These are phyloP conservation scores for Priocnemis perturbator DNA, from an alignment of 2,888 invertebrate genomes.

Conservation along the genomic window DNA sequence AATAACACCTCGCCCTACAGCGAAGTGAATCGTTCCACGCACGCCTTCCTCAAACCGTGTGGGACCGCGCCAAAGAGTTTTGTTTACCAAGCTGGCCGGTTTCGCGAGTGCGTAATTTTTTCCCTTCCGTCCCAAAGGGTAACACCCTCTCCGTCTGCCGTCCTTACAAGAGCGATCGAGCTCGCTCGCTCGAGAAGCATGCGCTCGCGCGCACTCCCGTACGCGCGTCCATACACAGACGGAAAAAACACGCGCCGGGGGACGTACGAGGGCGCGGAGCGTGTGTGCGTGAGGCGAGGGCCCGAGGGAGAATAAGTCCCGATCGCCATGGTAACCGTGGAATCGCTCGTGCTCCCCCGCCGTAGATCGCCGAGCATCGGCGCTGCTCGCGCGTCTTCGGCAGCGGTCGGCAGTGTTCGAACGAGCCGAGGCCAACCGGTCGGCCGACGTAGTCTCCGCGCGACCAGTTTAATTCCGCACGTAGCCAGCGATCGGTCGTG, in stretches of 20 bases:
- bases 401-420: constrained; percentile 55
- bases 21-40: too few species aligned
- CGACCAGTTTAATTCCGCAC: constrained; percentile 69
- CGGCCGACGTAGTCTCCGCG: constrained; percentile 58
- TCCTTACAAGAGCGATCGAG: too few species aligned
- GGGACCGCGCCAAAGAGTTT: too few species aligned
- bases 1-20: too few species aligned
- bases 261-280: constrained; percentile 10
- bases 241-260: constrained; percentile 15
- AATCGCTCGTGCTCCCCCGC: constrained; percentile 35
- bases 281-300: constrained; percentile 24
- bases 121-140: too few species aligned
- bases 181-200: too few species aligned
- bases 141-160: too few species aligned
- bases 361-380: constrained; percentile 40
- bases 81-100: too few species aligned
- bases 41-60: too few species aligned
- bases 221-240: constrained; percentile 1
- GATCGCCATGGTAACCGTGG: constrained; percentile 64
- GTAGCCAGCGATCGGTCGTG: constrained; percentile 58
- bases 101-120: too few species aligned
- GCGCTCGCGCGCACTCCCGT: background rate
- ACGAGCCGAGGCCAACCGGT: constrained; percentile 71
- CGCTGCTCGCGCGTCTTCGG: constrained; percentile 54
- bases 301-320: constrained; percentile 56